Base-by-base conservation (phyloP, 2,797 vertebrate genomes). In the Percopsis omiscomaycus region DNA sequence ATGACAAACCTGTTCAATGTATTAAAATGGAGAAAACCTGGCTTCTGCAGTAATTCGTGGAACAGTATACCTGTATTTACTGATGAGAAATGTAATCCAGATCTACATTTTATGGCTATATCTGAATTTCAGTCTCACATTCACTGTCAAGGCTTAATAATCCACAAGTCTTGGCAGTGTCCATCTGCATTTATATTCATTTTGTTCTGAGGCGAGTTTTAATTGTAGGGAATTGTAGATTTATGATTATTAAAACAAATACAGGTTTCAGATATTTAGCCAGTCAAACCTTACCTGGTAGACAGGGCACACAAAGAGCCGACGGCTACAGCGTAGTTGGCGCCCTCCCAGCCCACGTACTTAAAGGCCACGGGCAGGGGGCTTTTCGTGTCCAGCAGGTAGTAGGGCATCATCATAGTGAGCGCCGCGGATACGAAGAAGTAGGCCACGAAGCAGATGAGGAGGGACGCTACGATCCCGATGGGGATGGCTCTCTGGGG, bases 361-460 rank as follows among this genome's bases (percentile, higher is more conserved):
- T 91, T 93, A 81, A 95, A 96, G 67, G 95, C 94, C 2, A 90
- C 92, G 0, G 95, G 95, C 71, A 96, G 84, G 0, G 95, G 95
- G 72, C 95, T 96, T 45, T 91, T 83, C 12, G 82, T 87, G 74
- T 96, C 93, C 80, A 96, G 87, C 84, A 88, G 52, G 82, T 93
- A 93, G 81, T 96, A 96, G 1, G 95, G 95, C 94, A 95, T 95
- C 94, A 96, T 95, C 69, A 95, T 87, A 0, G 94, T 96, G 52
- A 96, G 92, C 53, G 94, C 94, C 1, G 94, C 94, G 0, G 94
- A 96, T 56, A 96, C 94, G 0, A 94, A 92, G 0, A 95, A 96
- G 78, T 96, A 96, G 2, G 94, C 94, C 8, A 95, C 71, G 1
- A 96, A 96, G 83, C 95, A 96, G 73, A 96, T 95, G 48, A 95